Evolutionary conservation across 92 coral and sea anemone species (phyloP).

Genomic region (Porites cylindrica): DNA sequence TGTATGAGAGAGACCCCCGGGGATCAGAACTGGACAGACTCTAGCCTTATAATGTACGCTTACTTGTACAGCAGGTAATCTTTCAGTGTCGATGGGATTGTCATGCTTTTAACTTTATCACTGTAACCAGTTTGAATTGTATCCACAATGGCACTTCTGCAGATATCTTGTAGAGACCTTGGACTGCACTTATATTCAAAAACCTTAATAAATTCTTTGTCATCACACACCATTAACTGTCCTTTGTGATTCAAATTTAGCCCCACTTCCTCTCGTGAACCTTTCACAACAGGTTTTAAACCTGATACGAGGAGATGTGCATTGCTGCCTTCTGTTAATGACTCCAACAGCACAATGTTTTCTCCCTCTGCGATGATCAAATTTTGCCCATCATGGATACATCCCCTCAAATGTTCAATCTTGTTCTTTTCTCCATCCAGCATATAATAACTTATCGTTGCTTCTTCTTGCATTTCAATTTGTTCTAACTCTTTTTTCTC

Average conservation of each 20-base stretch:
- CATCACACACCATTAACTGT: constrained; percentile 50
- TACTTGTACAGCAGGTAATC: constrained; percentile 5
- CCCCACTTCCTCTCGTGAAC: no score
- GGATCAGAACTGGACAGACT: no score
- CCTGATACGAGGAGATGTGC: constrained; percentile 45
- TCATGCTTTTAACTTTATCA: neutral
- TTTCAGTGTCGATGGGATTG: constrained; percentile 3
- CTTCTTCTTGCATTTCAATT: constrained; percentile 26
- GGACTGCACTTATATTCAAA: neutral
- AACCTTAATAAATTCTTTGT: neutral
- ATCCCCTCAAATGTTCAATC: constrained; percentile 3
- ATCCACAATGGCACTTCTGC: neutral
- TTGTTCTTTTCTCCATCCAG: constrained; percentile 41
- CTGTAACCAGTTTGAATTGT: neutral
- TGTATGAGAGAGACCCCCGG: no score
- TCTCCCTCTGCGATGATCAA: constrained; percentile 26
- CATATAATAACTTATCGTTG: constrained; percentile 25
- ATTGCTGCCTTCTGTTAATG: constrained; percentile 35
- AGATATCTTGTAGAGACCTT: neutral
- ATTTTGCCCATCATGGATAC: constrained; percentile 58
- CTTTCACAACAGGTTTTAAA: constrained; percentile 26
- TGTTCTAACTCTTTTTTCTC: no score
- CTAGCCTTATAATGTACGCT: no score
- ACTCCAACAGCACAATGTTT: constrained; percentile 44
- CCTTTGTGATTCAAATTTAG: constrained; percentile 29